Evolutionary conservation across 2,797 vertebrate genomes (phyloP), one percentile per base, ranked within the genome.

Genomic region (Phrynocephalus guinanensis): DNA sequence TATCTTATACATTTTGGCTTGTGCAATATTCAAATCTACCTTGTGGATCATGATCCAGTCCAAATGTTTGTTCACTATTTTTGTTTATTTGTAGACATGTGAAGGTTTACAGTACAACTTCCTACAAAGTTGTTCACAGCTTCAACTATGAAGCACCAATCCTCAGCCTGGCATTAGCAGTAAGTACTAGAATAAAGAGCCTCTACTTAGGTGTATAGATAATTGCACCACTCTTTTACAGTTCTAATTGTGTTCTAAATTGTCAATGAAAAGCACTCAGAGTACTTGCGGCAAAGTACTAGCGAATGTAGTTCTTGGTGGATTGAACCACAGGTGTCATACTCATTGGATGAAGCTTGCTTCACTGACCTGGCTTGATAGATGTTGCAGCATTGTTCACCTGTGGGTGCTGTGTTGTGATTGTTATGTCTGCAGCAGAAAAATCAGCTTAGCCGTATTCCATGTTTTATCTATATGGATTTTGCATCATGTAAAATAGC

Each of bases 81-180:
- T 95, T 92, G 52, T 56, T 56, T 56, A 13, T 68, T 0, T 66
- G 8, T 91, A 99, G 99, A 95, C 99, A 99, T 67, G 98, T 99
- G 76, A 99, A 99, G 94, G 97, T 99, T 38, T 99, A 99, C 94
- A 99, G 97, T 95, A 99, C 99, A 67, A 97, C 98, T 88, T 98
- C 97, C 89, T 99, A 98, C 91, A 99, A 98, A 97, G 98, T 98
- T 77, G 98, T 99, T 52, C 98, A 99, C 94, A 99, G 98, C 96
- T 99, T 99, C 93, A 98, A 98, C 94, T 99, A 98, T 3, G 96
- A 98, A 26, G 96, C 98, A 30, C 98, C 98, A 52, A 98, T 99
- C 92, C 96, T 99, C 89, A 99, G 98, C 95, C 95, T 99, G 85
- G 98, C 97, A 0, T 92, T 99, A 93, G 97, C 98, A 38, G 98